Evolutionary conservation across 1,140 invertebrate genomes (phyloP).

Genomic region (Drosophila albomicans): DNA sequence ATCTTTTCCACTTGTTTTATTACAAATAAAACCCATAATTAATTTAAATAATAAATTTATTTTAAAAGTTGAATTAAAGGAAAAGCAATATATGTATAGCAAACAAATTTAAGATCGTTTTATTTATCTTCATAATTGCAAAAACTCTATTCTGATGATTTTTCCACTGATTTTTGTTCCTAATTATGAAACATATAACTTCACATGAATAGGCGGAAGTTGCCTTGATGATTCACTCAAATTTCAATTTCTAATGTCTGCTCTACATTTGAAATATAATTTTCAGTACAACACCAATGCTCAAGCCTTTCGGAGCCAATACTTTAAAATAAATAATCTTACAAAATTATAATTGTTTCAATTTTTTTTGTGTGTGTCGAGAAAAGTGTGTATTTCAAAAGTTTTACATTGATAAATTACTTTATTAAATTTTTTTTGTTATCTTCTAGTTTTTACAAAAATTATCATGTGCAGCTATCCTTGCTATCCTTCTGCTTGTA

Average conservation of each 20-base stretch:
- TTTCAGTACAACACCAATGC: constrained; percentile 32
- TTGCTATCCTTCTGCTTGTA: constrained; percentile 46
- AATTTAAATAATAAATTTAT: no score
- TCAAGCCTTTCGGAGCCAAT: constrained; percentile 21
- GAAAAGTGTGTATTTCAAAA: not conserved
- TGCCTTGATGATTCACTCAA: not conserved
- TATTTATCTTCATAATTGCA: no score
- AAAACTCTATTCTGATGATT: no score
- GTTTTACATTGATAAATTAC: not conserved
- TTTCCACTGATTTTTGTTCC: no score
- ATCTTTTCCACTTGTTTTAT: no score
- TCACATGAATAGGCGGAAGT: no score
- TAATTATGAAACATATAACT: no score
- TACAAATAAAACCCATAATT: no score
- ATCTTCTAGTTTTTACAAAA: constrained; percentile 22
- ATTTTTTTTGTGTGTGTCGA: constrained; percentile 43
- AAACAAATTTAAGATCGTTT: no score
- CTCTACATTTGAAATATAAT: not conserved
- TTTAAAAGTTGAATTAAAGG: no score
- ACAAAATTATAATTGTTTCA: constrained; percentile 9
- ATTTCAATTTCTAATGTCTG: not conserved
- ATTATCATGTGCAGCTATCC: constrained; percentile 46
- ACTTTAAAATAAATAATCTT: constrained; percentile 4
- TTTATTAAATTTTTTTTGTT: not conserved
- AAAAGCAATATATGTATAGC: no score